Base-by-base conservation (phyloP, 2,113 vertebrate genomes). In the Microcebus griseorufus region DNA sequence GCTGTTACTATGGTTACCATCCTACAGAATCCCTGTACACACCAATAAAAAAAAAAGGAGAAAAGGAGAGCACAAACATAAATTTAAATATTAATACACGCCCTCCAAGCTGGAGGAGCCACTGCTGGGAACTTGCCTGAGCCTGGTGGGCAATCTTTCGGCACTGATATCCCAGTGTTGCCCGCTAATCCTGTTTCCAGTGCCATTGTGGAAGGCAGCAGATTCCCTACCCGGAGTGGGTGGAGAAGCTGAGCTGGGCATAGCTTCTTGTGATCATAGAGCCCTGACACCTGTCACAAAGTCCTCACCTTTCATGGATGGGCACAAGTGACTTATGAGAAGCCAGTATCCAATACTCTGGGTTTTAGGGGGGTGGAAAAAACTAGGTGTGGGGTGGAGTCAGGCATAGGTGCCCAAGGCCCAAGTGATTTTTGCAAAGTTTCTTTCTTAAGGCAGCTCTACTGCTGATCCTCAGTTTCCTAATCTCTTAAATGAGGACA, bases 1-100 rank as follows among this genome's bases (percentile, higher is more conserved):
- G 78, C 42, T 85, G 98, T 99, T 98, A 90, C 98, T 97, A 98
- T 98, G 98, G 98, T 98, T 98, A 99, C 98, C 89, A 97, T 96
- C 85, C 97, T 94, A 98, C 97, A 97, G 97, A 97, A 98, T 97
- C 94, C 83, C 93, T 97, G 97, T 64, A 85, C 67, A 65, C 60
- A 92, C 6, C 29, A 89, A 89, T 98, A 80, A 98, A 95, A 96
- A 89, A 89, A 92, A 89, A 92, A 84, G 16, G 89, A 98, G 91
- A 86, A 96, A 98, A 95, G 18, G 39, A 96, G 67, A 97, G 65
- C 0, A 39, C 64, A 97, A 88, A 97, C 96, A 97, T 45, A 95
- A 94, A 97, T 89, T 95, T 96, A 90, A 95, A 96, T 14, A 14
- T 84, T 85, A 95, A 96, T n/a, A 51, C 20, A 48, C 34, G 29